Conservation (phyloP, 2,797 vertebrate species). For the Crenichthys baileyi region DNA sequence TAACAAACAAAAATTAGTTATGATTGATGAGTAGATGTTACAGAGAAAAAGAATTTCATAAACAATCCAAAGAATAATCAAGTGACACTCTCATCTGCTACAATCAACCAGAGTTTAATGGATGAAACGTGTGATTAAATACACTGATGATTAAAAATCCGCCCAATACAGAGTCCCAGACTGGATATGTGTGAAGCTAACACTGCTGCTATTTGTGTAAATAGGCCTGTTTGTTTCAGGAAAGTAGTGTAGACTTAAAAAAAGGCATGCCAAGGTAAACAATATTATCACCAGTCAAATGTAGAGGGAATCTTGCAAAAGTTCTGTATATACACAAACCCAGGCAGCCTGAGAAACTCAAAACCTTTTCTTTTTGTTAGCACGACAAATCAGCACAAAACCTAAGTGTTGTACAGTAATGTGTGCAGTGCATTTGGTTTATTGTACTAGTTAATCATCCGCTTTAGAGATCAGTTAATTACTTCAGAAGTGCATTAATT, state of each 20-base stretch:
- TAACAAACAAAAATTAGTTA: not conserved
- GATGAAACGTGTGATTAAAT: conserved; percentile 62
- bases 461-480: conserved; percentile 6
- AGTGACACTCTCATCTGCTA: conserved; percentile 43
- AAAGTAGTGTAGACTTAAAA: conserved; percentile 30
- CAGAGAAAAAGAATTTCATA: not conserved
- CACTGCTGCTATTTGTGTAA: conserved; percentile 22
- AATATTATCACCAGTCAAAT: conserved; percentile 36
- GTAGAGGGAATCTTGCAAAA: conserved; percentile 21
- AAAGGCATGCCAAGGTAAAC: conserved; percentile 54
- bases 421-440: conserved; percentile 47
- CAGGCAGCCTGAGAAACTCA: conserved; percentile 1
- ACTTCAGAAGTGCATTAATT: conserved; percentile 28
- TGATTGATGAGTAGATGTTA: not conserved
- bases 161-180: conserved; percentile 44
- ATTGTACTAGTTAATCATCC: conserved; percentile 15
- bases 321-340: conserved; percentile 38
- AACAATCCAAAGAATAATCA: conserved; percentile 1
- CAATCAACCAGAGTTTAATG: conserved; percentile 72
- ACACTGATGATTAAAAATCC: conserved; percentile 55
- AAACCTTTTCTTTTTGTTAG: conserved; percentile 12
- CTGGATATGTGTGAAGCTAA: conserved; percentile 39
- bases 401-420: conserved; percentile 1
- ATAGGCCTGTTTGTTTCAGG: conserved; percentile 25
- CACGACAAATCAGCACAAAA: not conserved